A percentile compares a stretch with the other conserved stretches of the same genome.
Conservation (phyloP, 2,113 vertebrate genomes). For the Triplophysa dalaica region DNA sequence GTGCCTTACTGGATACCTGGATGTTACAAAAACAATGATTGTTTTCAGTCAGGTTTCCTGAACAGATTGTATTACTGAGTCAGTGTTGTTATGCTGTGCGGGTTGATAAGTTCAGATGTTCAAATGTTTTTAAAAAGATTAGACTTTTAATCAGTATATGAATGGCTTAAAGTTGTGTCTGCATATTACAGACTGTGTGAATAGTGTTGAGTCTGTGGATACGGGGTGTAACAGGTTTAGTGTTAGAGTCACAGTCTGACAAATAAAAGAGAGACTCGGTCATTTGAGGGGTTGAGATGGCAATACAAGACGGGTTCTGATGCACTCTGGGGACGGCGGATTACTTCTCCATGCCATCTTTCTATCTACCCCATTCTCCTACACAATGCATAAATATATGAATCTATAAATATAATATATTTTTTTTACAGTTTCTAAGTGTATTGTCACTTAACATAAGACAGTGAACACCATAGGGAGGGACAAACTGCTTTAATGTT, state of each 20-base stretch:
- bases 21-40: too few species aligned
- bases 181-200: background rate
- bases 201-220: background rate
- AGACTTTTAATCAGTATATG: too few species aligned
- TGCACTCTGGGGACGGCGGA: background rate
- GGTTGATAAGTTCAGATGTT: too few species aligned
- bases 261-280: slow-evolving; percentile 19
- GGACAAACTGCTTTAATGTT: background rate
- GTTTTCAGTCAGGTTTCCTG: too few species aligned
- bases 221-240: slow-evolving; percentile 32
- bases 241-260: background rate
- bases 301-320: background rate
- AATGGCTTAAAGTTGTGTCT: too few species aligned
- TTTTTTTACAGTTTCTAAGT: background rate
- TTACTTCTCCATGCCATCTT: slow-evolving; percentile 14
- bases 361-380: background rate
- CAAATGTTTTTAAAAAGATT: too few species aligned
- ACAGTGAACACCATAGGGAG: background rate
- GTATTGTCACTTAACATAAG: background rate
- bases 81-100: too few species aligned
- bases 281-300: slow-evolving; percentile 7
- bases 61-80: too few species aligned
- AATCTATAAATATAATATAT: background rate
- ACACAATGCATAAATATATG: background rate
- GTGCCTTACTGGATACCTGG: too few species aligned